Base-by-base conservation (phyloP, 2,888 invertebrate genomes). In the Stramonita haemastoma region DNA sequence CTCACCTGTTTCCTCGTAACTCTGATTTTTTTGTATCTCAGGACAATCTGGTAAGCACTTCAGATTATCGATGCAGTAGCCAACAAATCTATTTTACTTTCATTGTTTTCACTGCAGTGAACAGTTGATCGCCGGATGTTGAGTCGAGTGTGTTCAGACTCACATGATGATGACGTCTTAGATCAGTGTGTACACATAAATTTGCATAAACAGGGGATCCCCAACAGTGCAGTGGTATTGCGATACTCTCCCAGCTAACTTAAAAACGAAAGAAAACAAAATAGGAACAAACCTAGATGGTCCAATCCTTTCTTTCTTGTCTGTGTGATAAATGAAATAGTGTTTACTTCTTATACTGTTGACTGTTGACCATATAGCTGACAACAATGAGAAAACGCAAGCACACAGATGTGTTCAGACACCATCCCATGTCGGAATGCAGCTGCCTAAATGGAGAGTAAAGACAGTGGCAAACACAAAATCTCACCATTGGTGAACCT, bases 121-220 rank as follows among this genome's bases (percentile, higher is more conserved):
- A n/a, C 57, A 56, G 86, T 86, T 66, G 66, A 15, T 86, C 86
- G 22, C 86, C 86, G 86, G 86, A 86, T 86, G 86, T 86, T 34
- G 86, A n/a, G 70, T 17, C 29, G 34, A 26, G 26, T 46, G n/a
- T 56, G 73, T 73, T 66, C 60, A 60, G 13, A 4, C 32, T 46
- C 87, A 87, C 46, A 87, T 87, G 87, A 87, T 73, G 73, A 34
- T 87, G 87, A 87, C 87, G 87, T 77, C 70, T 73, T 32, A 4
- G 22, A n/a, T n/a, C 56, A 36, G 0, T 87, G 87, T 36, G 87
- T 73, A 87, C 73, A 87, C 60, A 85, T 83, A 79, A 34, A 79
- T 83, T 83, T 83, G 81, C 81, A 83, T 46, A 46, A 83, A 8
- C 46, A 73, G 22, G n/a, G 29, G 73, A 73, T n/a, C n/a, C 73